phyloP scores from a whole-genome alignment of 2,888 invertebrate genomes.

The Aricia artaxerxes region DNA sequence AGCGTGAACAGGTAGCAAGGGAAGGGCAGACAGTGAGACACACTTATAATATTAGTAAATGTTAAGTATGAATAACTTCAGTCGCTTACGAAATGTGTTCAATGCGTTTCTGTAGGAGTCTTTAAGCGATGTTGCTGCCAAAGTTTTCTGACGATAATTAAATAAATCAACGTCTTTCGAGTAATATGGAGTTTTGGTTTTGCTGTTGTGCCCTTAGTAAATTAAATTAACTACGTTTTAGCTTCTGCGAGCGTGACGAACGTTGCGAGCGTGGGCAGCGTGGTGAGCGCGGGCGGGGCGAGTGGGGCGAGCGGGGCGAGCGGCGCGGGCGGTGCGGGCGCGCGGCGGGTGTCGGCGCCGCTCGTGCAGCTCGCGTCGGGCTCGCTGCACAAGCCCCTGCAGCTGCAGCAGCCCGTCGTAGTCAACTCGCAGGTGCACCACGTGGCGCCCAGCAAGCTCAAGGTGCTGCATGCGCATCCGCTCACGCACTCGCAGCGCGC shows the following conservation, averaged over 20 bases:
- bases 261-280: constrained; percentile 40
- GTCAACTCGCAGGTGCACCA: constrained; percentile 57
- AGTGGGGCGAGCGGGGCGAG: constrained; percentile 40
- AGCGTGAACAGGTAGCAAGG: too few species aligned
- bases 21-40: too few species aligned
- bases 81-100: too few species aligned
- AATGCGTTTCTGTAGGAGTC: too few species aligned
- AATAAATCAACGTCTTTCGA: not conserved
- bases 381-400: constrained; percentile 51
- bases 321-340: constrained; percentile 45
- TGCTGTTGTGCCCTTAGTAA: not conserved
- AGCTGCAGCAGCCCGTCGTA: constrained; percentile 49
- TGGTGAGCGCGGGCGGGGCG: constrained; percentile 48
- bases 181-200: not conserved
- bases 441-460: constrained; percentile 61
- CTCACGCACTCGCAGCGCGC: constrained; percentile 61
- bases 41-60: too few species aligned
- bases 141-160: not conserved
- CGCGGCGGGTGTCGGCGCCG: constrained; percentile 48
- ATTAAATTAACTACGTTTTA: constrained; percentile 29
- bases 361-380: constrained; percentile 48
- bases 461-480: constrained; percentile 67
- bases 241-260: constrained; percentile 44
- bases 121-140: too few species aligned
- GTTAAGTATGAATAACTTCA: too few species aligned